These are phyloP conservation scores for Synanthedon andrenaeformis DNA, from an alignment of 2,888 invertebrate genomes.

Conservation along the genomic window DNA sequence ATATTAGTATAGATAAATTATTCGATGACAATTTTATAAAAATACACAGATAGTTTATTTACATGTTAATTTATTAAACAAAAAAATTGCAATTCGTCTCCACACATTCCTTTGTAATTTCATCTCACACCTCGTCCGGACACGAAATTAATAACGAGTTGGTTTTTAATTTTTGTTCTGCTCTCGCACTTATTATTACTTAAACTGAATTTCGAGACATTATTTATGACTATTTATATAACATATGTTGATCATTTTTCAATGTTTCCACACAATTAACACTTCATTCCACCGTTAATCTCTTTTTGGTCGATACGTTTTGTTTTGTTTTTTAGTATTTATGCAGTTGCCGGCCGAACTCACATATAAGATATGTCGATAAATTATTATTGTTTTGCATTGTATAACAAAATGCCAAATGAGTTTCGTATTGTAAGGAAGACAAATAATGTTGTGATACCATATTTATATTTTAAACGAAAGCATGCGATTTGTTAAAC, in stretches of 20 bases:
- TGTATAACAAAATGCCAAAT: conserved; percentile 30
- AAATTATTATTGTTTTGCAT: conserved; percentile 33
- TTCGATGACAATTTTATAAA: no score
- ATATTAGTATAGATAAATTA: no score
- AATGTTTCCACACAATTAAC: conserved; percentile 69
- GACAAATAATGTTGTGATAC: conserved; percentile 14
- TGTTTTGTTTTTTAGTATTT: conserved; percentile 36
- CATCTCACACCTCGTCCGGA: conserved; percentile 63
- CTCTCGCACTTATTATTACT: conserved; percentile 68
- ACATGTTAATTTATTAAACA: no score
- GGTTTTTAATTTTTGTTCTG: conserved; percentile 65
- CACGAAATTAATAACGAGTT: conserved; percentile 68
- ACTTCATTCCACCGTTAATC: conserved; percentile 65
- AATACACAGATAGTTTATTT: no score
- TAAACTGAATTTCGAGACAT: conserved; percentile 65
- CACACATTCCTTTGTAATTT: conserved; percentile 25
- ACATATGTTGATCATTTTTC: conserved; percentile 70
- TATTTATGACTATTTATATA: conserved; percentile 71
- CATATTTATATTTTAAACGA: background rate
- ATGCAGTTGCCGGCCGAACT: conserved; percentile 22
- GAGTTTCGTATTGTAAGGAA: conserved; percentile 10
- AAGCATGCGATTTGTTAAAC: background rate
- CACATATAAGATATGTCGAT: conserved; percentile 19
- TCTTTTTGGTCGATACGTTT: conserved; percentile 44
- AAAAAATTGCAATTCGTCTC: conserved; percentile 18